A percentile compares a stretch with the other conserved stretches of the same genome.
Evolutionary conservation across 64 coral and sea anemone genomes (phyloP).

Genomic region (Stylophora pistillata): DNA sequence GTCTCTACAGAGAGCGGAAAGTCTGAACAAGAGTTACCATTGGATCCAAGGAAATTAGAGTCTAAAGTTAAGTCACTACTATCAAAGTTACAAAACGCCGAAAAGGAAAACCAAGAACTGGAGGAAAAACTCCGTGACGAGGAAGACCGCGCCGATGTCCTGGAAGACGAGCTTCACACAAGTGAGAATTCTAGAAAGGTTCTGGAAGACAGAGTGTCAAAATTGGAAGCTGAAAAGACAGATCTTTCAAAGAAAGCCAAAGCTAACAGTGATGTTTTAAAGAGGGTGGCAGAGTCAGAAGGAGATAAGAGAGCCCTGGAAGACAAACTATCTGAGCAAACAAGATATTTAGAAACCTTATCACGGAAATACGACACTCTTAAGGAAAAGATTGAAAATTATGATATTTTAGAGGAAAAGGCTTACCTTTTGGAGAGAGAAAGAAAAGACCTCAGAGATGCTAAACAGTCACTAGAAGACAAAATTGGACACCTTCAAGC

Average conservation of each 20-base stretch:
- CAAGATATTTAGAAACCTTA: constrained; percentile 41
- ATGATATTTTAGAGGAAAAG: constrained; percentile 85
- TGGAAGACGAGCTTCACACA: constrained; percentile 57
- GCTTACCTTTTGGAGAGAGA: constrained; percentile 85
- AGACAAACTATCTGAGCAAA: constrained; percentile 60
- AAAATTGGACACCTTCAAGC: not conserved
- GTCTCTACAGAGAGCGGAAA: constrained; percentile 27
- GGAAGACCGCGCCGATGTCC: constrained; percentile 50
- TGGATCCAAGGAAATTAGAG: constrained; percentile 53
- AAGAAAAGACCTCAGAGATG: constrained; percentile 59
- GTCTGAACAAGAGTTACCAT: not conserved
- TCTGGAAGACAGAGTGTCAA: constrained; percentile 53
- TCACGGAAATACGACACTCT: constrained; percentile 62
- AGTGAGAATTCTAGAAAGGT: constrained; percentile 18
- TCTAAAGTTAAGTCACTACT: constrained; percentile 47
- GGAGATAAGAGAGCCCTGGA: constrained; percentile 64
- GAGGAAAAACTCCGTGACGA: constrained; percentile 68
- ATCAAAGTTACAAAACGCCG: constrained; percentile 67
- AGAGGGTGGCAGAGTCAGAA: constrained; percentile 60
- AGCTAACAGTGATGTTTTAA: constrained; percentile 76
- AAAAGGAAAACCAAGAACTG: constrained; percentile 65
- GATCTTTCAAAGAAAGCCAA: constrained; percentile 58
- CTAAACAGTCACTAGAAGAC: not conserved
- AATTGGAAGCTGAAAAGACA: constrained; percentile 70
- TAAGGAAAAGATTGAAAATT: constrained; percentile 67